A percentile compares a stretch with the other conserved stretches of the same genome.
These are phyloP conservation scores for Ariopsis seemanni DNA, from an alignment of 2,113 vertebrate species.

Conservation along the genomic window DNA sequence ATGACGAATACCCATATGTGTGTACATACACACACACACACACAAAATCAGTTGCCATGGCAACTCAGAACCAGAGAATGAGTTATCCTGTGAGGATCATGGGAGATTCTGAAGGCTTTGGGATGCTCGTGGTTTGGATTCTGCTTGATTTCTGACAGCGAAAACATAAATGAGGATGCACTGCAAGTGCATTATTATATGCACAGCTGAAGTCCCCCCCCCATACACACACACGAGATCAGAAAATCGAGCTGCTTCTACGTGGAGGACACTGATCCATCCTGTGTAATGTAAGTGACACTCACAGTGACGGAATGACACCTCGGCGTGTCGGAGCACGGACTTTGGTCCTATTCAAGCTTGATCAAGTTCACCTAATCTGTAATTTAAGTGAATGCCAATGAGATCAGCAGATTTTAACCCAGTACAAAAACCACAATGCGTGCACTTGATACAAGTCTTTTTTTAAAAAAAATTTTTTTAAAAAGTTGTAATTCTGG, in stretches of 20 bases:
- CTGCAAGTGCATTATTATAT: conserved; percentile 20
- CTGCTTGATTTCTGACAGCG: conserved; percentile 26
- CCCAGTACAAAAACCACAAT: background rate
- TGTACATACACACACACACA: background rate
- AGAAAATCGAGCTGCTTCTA: background rate
- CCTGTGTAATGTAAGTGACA: background rate
- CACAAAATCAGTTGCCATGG: conserved; percentile 33
- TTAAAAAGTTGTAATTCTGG: background rate
- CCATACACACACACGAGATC: background rate
- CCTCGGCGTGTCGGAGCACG: background rate
- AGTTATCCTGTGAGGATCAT: conserved; percentile 7
- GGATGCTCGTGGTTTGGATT: conserved; percentile 43
- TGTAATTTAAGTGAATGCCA: too few relatives aligned
- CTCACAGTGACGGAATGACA: background rate
- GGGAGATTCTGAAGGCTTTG: conserved; percentile 15
- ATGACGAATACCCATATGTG: conserved; percentile 11
- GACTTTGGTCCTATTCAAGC: background rate
- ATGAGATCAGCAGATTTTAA: conserved; percentile 1
- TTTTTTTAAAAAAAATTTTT: too few relatives aligned
- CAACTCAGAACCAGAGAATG: conserved; percentile 24
- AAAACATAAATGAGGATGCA: conserved; percentile 9
- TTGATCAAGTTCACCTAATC: background rate
- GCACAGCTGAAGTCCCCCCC: background rate
- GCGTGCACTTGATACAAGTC: background rate
- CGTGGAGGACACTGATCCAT: background rate